These are phyloP conservation scores for Enteromius fasciolatus DNA, from an alignment of 2,797 vertebrate species.

Conservation along the genomic window DNA sequence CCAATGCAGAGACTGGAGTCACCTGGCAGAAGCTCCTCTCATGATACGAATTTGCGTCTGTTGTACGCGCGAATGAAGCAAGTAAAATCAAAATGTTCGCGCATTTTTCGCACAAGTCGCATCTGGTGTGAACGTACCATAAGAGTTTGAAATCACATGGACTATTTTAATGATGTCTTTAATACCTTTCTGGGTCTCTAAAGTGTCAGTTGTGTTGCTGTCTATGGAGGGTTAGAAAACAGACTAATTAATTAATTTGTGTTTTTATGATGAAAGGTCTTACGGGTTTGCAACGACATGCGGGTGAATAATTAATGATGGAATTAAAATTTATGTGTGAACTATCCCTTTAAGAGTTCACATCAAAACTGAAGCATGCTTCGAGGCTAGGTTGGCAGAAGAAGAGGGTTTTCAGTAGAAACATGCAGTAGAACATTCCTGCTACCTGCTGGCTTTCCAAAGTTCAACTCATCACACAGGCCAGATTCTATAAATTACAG, in stretches of 20 bases:
- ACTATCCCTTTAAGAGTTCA: neutral
- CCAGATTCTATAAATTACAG: constrained; percentile 48
- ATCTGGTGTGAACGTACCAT: too few relatives aligned
- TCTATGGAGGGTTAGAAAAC: neutral
- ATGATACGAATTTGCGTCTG: too few relatives aligned
- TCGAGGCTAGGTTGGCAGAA: neutral
- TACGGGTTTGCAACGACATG: neutral
- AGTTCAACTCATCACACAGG: neutral
- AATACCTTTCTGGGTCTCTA: neutral
- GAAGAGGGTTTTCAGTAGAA: neutral
- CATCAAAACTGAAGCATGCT: neutral
- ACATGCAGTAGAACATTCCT: constrained; percentile 1
- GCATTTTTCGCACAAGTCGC: too few relatives aligned
- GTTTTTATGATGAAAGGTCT: neutral
- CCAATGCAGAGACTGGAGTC: too few relatives aligned
- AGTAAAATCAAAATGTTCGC: too few relatives aligned
- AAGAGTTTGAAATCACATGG: neutral
- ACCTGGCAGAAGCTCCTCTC: too few relatives aligned
- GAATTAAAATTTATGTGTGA: neutral
- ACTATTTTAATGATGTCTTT: neutral
- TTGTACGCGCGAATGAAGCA: too few relatives aligned
- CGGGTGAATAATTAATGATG: neutral
- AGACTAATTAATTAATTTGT: constrained; percentile 5
- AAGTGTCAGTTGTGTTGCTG: neutral
- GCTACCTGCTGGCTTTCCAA: constrained; percentile 44